A percentile compares a stretch with the other conserved stretches of the same genome.
These are phyloP conservation scores for Diabrotica balteata DNA, from an alignment of 2,888 invertebrate genomes.

Conservation along the genomic window DNA sequence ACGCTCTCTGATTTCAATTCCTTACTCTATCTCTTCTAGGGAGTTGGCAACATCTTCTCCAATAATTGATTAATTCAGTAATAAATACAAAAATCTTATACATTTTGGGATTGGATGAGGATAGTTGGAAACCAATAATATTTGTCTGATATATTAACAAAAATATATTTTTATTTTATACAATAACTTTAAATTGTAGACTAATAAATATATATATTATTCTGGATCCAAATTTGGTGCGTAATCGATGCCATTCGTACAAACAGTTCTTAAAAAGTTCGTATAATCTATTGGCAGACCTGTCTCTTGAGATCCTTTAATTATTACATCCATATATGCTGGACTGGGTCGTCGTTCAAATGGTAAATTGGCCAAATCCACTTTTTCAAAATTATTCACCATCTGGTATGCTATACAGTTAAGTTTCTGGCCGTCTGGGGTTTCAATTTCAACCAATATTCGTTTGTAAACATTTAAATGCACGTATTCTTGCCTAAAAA, in stretches of 20 bases:
- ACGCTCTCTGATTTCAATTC: too few relatives aligned
- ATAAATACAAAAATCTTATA: too few relatives aligned
- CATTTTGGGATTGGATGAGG: too few relatives aligned
- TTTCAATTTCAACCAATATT: slow-evolving; percentile 67
- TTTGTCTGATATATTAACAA: too few relatives aligned
- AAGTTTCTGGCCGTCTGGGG: slow-evolving; percentile 62
- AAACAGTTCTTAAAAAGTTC: slow-evolving; percentile 69
- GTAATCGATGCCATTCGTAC: slow-evolving; percentile 70
- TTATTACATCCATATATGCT: slow-evolving; percentile 74
- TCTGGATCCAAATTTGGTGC: slow-evolving; percentile 41
- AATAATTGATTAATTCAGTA: too few relatives aligned
- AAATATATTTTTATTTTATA: too few relatives aligned
- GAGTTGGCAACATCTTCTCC: too few relatives aligned
- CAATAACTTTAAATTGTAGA: too few relatives aligned
- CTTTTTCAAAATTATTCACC: slow-evolving; percentile 65
- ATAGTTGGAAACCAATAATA: too few relatives aligned
- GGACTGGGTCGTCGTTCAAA: slow-evolving; percentile 76
- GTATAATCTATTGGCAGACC: slow-evolving; percentile 78
- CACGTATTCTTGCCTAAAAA: slow-evolving; percentile 76
- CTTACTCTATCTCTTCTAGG: too few relatives aligned
- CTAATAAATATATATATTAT: slow-evolving; percentile 12
- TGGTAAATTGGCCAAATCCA: slow-evolving; percentile 63
- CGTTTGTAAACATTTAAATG: slow-evolving; percentile 73
- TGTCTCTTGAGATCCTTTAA: slow-evolving; percentile 78
- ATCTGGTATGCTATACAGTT: slow-evolving; percentile 78